phyloP scores from a whole-genome alignment of 2,113 vertebrate genomes.

The Elgaria multicarinata region DNA sequence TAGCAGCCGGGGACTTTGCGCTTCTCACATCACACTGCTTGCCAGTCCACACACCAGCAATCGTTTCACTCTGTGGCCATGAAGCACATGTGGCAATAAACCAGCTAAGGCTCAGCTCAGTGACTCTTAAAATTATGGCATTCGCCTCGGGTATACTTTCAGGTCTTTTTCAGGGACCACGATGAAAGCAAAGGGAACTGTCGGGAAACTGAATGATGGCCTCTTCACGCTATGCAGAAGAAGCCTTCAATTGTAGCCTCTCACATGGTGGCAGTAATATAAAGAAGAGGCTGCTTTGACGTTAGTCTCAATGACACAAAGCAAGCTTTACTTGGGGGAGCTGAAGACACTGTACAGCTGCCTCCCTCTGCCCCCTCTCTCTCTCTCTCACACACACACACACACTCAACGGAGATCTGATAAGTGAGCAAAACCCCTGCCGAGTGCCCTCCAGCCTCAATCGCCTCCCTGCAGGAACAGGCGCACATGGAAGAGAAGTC shows the following conservation, averaged over 20 bases:
- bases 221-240: no score
- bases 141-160: no score
- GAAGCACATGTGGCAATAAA: not conserved
- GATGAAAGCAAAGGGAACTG: not conserved
- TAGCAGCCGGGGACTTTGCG: not conserved
- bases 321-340: not conserved
- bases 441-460: not conserved
- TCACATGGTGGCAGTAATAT: not conserved
- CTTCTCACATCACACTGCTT: not conserved
- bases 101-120: no score
- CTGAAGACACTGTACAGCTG: accelerated
- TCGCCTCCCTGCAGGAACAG: not conserved
- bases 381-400: not conserved
- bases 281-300: not conserved
- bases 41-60: not conserved
- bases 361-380: not conserved
- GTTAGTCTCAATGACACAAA: not conserved
- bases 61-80: not conserved
- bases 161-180: not conserved
- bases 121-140: not conserved
- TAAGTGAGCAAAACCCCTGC: no score
- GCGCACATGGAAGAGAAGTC: not conserved
- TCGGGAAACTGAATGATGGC: not conserved
- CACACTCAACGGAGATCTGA: not conserved
- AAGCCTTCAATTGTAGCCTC: not conserved